A percentile compares a stretch with the other conserved stretches of the same genome.
phyloP scores from a whole-genome alignment of 2,888 invertebrate genomes.

The Heliconius ethilla region DNA sequence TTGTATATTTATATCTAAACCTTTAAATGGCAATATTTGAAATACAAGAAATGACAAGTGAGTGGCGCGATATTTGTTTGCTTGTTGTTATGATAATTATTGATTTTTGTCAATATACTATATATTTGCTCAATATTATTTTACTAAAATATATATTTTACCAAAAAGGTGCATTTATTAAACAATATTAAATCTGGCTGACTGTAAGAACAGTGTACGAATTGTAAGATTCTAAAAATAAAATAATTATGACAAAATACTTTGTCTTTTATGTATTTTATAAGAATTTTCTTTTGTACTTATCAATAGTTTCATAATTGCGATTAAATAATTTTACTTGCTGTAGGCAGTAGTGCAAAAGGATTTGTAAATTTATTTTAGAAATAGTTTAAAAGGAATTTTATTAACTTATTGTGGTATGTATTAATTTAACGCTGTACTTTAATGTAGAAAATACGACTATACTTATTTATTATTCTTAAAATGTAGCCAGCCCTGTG shows the following conservation, averaged over 20 bases:
- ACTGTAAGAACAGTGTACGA: background rate
- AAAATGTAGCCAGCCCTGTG: background rate
- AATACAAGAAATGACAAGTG: conserved; percentile 2
- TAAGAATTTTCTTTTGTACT: conserved; percentile 55
- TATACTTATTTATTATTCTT: background rate
- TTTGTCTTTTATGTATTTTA: conserved; percentile 48
- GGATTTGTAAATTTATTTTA: conserved; percentile 9
- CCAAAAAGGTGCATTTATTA: conserved; percentile 18
- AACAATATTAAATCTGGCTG: conserved; percentile 28
- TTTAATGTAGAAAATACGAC: conserved; percentile 6
- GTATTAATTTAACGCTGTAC: background rate
- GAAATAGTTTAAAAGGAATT: conserved; percentile 18
- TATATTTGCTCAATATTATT: conserved; percentile 29
- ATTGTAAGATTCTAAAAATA: conserved; percentile 53
- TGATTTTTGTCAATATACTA: conserved; percentile 58
- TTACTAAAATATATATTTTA: conserved; percentile 10
- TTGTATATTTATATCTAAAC: conserved; percentile 15
- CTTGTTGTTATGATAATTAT: conserved; percentile 63
- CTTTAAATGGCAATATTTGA: conserved; percentile 18
- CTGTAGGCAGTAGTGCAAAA: conserved; percentile 26
- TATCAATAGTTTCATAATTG: conserved; percentile 45
- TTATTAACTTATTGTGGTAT: conserved; percentile 9
- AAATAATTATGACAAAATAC: conserved; percentile 54
- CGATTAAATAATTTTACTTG: conserved; percentile 32
- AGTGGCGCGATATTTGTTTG: conserved; percentile 71